These are phyloP conservation scores for Pygathrix nemaeus DNA, from an alignment of 2,113 vertebrate species.

Conservation along the genomic window DNA sequence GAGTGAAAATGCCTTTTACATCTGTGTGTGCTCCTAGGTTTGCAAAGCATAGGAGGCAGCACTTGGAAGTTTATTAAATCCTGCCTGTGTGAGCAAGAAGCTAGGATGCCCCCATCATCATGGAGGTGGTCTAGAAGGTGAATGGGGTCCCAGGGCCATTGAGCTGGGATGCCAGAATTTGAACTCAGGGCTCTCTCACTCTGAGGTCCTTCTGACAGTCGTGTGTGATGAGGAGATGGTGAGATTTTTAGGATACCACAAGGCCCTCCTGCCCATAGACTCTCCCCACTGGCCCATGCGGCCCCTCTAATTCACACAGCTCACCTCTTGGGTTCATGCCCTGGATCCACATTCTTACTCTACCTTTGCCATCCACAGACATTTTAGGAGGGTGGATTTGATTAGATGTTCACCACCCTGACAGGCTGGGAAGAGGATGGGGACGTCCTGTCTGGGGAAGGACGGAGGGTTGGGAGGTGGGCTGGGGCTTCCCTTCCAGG, in stretches of 20 bases:
- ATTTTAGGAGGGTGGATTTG: background rate
- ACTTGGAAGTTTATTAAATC: rapidly evolving
- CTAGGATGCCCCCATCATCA: rapidly evolving
- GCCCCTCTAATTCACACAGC: rapidly evolving
- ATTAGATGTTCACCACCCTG: rapidly evolving
- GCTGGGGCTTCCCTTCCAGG: background rate
- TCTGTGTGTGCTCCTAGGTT: background rate
- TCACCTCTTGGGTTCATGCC: rapidly evolving
- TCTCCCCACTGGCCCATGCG: rapidly evolving
- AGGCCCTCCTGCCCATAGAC: background rate
- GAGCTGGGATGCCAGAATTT: background rate
- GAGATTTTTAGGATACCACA: background rate
- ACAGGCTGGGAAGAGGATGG: rapidly evolving
- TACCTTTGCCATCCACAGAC: rapidly evolving
- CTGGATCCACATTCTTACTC: rapidly evolving
- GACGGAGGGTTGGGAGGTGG: too few species aligned
- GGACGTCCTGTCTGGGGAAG: background rate
- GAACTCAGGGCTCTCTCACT: background rate
- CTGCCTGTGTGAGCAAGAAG: background rate
- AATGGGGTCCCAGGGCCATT: background rate
- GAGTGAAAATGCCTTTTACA: too few species aligned
- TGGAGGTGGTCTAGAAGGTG: background rate
- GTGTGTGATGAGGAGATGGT: rapidly evolving
- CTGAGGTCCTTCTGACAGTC: background rate
- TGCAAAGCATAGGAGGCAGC: background rate